phyloP scores from a whole-genome alignment of 2,888 invertebrate species.

The Cyrtodaria siliqua region DNA sequence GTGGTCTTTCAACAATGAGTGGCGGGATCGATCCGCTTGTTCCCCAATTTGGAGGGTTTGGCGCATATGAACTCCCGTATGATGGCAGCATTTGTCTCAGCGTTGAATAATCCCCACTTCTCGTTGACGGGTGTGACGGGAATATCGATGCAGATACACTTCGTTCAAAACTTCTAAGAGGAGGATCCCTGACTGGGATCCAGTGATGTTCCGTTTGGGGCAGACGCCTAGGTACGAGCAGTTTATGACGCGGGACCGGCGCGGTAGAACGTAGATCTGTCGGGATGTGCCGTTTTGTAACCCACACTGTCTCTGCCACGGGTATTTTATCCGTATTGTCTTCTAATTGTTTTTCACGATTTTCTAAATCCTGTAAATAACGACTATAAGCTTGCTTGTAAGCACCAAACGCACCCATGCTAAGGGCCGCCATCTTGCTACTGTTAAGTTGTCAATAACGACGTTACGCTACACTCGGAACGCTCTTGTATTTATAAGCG shows the following conservation, averaged over 20 bases:
- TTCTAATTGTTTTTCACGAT: conserved; percentile 54
- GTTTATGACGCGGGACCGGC: conserved; percentile 81
- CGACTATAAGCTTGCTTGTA: conserved; percentile 75
- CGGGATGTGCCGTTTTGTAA: conserved; percentile 80
- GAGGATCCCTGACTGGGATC: conserved; percentile 72
- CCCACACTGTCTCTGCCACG: conserved; percentile 79
- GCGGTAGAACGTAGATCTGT: conserved; percentile 80
- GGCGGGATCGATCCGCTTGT: conserved; percentile 71
- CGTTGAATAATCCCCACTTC: conserved; percentile 83
- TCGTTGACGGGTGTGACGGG: conserved; percentile 71
- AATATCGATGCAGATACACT: conserved; percentile 59
- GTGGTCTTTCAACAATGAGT: conserved; percentile 38
- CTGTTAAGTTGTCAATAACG: conserved; percentile 62
- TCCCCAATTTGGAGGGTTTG: conserved; percentile 81
- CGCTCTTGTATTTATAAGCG: conserved; percentile 10
- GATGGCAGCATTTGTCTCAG: conserved; percentile 83
- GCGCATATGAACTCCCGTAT: conserved; percentile 60
- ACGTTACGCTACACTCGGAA: conserved; percentile 47
- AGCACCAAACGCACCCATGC: conserved; percentile 78
- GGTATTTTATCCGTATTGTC: conserved; percentile 36
- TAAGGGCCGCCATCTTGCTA: conserved; percentile 75
- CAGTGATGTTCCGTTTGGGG: conserved; percentile 73
- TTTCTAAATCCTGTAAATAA: conserved; percentile 72
- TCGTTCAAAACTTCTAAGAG: conserved; percentile 71
- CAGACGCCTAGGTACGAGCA: conserved; percentile 69